Base-by-base conservation (phyloP, 1,140 invertebrate species). In the Drosophila pachea region DNA sequence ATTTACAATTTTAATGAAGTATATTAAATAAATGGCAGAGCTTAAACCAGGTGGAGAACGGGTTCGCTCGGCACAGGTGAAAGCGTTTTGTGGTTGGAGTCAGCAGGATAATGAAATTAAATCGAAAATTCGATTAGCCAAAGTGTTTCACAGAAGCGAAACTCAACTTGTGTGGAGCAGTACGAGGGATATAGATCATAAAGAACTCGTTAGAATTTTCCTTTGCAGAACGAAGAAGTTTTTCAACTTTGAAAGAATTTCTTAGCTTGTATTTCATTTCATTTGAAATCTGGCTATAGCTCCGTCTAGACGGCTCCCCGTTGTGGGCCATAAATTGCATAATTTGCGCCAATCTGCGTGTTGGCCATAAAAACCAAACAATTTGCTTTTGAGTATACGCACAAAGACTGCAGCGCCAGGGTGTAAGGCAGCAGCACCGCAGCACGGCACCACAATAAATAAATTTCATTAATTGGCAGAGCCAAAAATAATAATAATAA, bases 381-480 rank as follows among this genome's bases (percentile, higher is more conserved):
- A 83, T 83, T 83, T 83, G 79, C 79, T 78, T 75, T 83, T 62
- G 72, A 82, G 78, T 78, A 72, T 82, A 66, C 66, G 61, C 64
- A 70, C 74, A 65, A 49, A 55, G 73, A 67, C 50, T 11, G 54
- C 43, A 59, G 58, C 63, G 52, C 12, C 40, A 43, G n/a, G 52
- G 53, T 65, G 50, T n/a, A n/a, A n/a, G n/a, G n/a, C n/a, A n/a
- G n/a, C n/a, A n/a, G n/a, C 77, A 68, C 59, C 72, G 48, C 56
- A 65, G 47, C 49, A 35, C 49, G 14, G 11, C 14, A 11, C 52
- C 60, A 49, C 61, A 49, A 67, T 66, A 76, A 76, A 83, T 83
- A 84, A 83, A 83, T 83, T 83, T 84, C 81, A 83, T 83, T 83
- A 83, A 83, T 83, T 84, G 79, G 81, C 79, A 76, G 68, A 22